Evolutionary conservation across 2,888 invertebrate genomes (phyloP).

Genomic region (Osmoderma eremita): DNA sequence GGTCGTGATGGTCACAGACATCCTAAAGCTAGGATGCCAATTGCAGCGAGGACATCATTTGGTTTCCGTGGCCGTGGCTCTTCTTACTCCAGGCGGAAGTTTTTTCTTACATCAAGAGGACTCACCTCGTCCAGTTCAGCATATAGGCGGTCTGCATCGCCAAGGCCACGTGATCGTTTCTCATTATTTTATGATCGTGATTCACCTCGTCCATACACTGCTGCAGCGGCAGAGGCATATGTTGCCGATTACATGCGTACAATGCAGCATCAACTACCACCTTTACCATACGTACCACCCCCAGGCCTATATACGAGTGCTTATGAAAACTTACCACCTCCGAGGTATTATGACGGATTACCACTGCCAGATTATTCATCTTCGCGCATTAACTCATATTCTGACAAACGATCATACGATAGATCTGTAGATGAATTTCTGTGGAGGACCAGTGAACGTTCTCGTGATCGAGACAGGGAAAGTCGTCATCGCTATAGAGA

Average conservation of each 20-base stretch:
- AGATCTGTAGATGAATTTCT: slow-evolving; percentile 89
- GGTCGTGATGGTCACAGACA: slow-evolving; percentile 65
- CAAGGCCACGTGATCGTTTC: slow-evolving; percentile 69
- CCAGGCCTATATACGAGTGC: slow-evolving; percentile 62
- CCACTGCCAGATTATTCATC: slow-evolving; percentile 80
- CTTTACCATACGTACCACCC: slow-evolving; percentile 85
- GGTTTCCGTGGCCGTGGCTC: slow-evolving; percentile 65
- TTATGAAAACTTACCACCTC: slow-evolving; percentile 75
- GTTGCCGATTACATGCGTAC: slow-evolving; percentile 90
- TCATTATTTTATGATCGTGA: slow-evolving; percentile 73
- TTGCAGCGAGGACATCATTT: slow-evolving; percentile 64
- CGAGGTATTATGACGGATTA: slow-evolving; percentile 83
- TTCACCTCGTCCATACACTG: slow-evolving; percentile 63
- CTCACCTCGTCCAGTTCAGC: slow-evolving; percentile 65
- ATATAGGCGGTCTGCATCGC: slow-evolving; percentile 70
- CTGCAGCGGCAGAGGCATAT: slow-evolving; percentile 83
- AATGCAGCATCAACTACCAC: slow-evolving; percentile 87
- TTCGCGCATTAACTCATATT: slow-evolving; percentile 66
- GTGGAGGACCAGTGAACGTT: slow-evolving; percentile 80
- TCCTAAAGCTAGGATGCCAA: slow-evolving; percentile 63
- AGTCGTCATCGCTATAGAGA: slow-evolving; percentile 64
- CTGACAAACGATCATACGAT: slow-evolving; percentile 85
- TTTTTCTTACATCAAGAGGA: slow-evolving; percentile 73
- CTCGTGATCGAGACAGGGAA: slow-evolving; percentile 63
- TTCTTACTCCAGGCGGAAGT: slow-evolving; percentile 69